Conservation (phyloP, 2,113 vertebrate genomes). For the Rhinichthys klamathensis region DNA sequence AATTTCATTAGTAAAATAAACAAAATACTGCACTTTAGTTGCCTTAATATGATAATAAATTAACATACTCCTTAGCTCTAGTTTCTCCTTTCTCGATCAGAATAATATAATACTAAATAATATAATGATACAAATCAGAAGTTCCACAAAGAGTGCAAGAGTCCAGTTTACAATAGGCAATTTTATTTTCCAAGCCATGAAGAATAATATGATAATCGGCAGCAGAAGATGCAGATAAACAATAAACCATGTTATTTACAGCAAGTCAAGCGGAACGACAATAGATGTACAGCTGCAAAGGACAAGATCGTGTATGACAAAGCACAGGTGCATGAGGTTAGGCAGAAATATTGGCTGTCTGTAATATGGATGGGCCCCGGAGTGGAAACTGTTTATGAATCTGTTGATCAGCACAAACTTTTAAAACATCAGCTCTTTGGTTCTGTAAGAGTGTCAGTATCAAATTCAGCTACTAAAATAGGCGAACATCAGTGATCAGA, state of each 20-base stretch:
- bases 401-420: slow-evolving; percentile 1
- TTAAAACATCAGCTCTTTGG: neutral
- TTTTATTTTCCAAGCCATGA: neutral
- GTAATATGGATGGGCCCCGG: slow-evolving; percentile 15
- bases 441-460: neutral
- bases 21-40: slow-evolving; percentile 50
- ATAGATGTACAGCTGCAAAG: slow-evolving; percentile 9
- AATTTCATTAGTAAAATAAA: slow-evolving; percentile 60
- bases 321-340: slow-evolving; percentile 31
- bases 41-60: neutral
- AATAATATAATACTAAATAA: neutral
- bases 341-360: slow-evolving; percentile 27
- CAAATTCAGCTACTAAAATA: neutral
- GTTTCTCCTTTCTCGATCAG: neutral
- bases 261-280: slow-evolving; percentile 17
- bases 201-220: neutral
- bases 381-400: slow-evolving; percentile 9
- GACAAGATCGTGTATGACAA: neutral
- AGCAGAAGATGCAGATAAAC: slow-evolving; percentile 14
- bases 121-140: neutral
- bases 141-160: neutral
- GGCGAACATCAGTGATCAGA: neutral
- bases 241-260: neutral
- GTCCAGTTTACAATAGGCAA: neutral
- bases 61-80: neutral